Conservation (phyloP, 2,113 vertebrate genomes). For the Callopanchax toddi region DNA sequence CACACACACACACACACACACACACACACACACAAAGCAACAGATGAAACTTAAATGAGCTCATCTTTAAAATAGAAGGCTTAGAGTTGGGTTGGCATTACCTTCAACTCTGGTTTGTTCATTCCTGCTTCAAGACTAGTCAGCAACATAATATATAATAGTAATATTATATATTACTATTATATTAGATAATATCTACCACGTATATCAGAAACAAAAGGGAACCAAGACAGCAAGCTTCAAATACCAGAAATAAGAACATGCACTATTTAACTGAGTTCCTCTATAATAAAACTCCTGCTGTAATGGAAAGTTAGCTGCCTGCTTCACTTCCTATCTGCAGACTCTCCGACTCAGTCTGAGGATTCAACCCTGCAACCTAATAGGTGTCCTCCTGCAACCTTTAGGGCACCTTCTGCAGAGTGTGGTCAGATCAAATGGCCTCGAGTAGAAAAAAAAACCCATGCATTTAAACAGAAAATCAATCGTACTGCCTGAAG, state of each 20-base stretch:
- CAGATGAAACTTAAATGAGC: conserved; percentile 8
- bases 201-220: too few relatives aligned
- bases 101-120: neutral
- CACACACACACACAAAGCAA: neutral
- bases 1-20: neutral
- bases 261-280: neutral
- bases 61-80: conserved; percentile 32
- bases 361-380: conserved; percentile 17
- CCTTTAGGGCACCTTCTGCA: conserved; percentile 9
- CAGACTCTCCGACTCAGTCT: conserved; percentile 12
- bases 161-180: too few relatives aligned
- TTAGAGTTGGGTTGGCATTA: conserved; percentile 8
- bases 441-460: neutral
- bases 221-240: neutral
- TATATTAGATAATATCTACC: too few relatives aligned
- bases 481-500: neutral
- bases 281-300: neutral
- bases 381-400: conserved; percentile 19
- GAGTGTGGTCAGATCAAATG: conserved; percentile 15
- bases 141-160: neutral
- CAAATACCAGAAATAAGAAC: neutral
- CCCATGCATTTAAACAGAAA: neutral
- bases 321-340: conserved; percentile 19
- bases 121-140: conserved; percentile 1
- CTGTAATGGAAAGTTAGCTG: conserved; percentile 12